These are phyloP conservation scores for Montipora sp. DNA, from an alignment of 64 coral and sea anemone genomes.

Conservation along the genomic window DNA sequence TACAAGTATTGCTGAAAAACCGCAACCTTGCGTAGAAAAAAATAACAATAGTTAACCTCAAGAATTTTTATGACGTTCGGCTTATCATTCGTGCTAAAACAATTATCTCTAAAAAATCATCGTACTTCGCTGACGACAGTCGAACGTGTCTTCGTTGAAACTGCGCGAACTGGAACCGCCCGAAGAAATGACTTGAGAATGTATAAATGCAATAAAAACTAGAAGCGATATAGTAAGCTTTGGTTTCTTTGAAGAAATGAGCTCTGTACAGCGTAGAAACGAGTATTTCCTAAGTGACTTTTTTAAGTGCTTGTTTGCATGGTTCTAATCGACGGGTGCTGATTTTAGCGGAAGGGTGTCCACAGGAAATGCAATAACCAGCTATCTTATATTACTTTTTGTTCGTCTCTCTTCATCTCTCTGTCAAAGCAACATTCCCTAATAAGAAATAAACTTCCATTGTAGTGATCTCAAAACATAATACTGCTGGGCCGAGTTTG, in stretches of 20 bases:
- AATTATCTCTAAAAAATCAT: neutral
- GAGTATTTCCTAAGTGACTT: neutral
- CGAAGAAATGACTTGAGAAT: neutral
- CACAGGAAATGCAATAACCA: neutral
- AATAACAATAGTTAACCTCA: constrained; percentile 18
- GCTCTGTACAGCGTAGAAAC: neutral
- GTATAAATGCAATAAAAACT: neutral
- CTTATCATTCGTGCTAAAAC: neutral
- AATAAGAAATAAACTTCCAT: neutral
- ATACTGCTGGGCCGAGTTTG: neutral
- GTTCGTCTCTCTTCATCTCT: neutral
- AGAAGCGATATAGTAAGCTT: neutral
- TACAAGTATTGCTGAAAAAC: constrained; percentile 25
- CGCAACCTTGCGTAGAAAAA: constrained; percentile 39
- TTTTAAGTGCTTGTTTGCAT: too few relatives aligned
- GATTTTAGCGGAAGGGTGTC: constrained; percentile 41
- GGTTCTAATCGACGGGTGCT: constrained; percentile 6
- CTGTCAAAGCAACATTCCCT: neutral
- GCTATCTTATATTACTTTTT: neutral
- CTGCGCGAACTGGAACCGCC: too few relatives aligned
- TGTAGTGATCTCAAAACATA: neutral
- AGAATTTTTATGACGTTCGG: constrained; percentile 41
- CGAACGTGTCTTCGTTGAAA: too few relatives aligned
- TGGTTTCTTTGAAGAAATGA: neutral
- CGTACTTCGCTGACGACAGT: neutral